A percentile compares a stretch with the other conserved stretches of the same genome.
Conservation (phyloP, 2,888 invertebrate genomes). For the Melitaea athalia region DNA sequence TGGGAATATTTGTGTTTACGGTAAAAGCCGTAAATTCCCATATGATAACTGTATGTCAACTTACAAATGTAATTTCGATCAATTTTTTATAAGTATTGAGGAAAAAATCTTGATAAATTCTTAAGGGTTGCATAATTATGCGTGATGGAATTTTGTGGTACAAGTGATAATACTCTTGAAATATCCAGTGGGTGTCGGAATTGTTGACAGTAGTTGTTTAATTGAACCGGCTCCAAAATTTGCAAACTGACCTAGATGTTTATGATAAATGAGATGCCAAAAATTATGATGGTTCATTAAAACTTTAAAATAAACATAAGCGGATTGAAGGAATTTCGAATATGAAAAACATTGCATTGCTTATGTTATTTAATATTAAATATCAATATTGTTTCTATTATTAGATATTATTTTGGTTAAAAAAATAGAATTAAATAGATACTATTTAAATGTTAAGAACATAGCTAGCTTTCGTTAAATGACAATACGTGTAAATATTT, state of each 20-base stretch:
- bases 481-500: too few relatives aligned
- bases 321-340: constrained; percentile 15
- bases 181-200: constrained; percentile 10
- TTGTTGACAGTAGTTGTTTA: constrained; percentile 23
- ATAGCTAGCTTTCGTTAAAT: too few relatives aligned
- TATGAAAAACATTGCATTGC: neutral
- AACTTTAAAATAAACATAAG: constrained; percentile 31
- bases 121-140: constrained; percentile 9
- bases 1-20: too few relatives aligned
- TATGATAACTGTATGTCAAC: too few relatives aligned
- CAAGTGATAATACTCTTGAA: neutral
- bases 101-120: neutral
- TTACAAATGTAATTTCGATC: too few relatives aligned
- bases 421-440: too few relatives aligned
- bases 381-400: neutral
- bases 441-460: too few relatives aligned
- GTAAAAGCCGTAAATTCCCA: too few relatives aligned
- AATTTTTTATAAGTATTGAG: neutral
- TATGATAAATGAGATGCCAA: constrained; percentile 37
- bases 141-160: neutral
- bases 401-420: neutral
- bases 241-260: constrained; percentile 33
- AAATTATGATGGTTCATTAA: constrained; percentile 32
- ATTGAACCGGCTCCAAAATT: constrained; percentile 37
- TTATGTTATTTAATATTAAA: neutral